Conservation (phyloP, 2,113 vertebrate species). For the Oenanthe melanoleuca region DNA sequence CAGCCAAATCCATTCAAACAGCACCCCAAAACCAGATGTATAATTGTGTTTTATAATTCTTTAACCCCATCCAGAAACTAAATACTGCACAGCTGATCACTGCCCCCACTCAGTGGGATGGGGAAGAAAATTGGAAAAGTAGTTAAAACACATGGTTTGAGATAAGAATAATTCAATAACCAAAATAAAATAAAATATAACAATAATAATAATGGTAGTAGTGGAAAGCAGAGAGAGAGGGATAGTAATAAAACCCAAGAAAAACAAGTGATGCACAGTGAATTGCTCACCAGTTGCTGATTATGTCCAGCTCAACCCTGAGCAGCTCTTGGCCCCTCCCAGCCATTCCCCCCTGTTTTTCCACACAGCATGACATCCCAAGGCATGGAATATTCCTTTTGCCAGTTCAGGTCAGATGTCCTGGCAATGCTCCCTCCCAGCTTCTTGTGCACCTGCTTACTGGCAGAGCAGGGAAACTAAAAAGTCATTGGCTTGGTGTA, state of each 20-base stretch:
- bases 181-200: not conserved
- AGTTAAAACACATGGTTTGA: not conserved
- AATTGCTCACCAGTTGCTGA: rapidly evolving
- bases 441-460: not conserved
- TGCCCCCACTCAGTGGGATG: not conserved
- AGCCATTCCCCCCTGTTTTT: not conserved
- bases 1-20: not conserved
- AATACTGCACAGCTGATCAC: not conserved
- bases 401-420: not conserved
- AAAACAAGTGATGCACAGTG: not conserved
- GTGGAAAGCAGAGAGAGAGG: not conserved
- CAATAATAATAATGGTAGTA: not conserved
- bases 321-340: not conserved
- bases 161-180: not conserved
- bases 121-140: not conserved
- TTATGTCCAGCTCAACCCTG: not conserved
- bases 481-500: not conserved
- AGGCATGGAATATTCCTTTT: not conserved
- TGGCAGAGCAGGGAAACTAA: not conserved
- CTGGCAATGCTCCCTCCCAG: not conserved
- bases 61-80: not conserved
- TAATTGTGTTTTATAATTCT: not conserved
- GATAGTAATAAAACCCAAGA: not conserved
- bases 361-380: not conserved
- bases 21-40: not conserved